phyloP scores from a whole-genome alignment of 2,888 invertebrate species.

The Ennomos erosarius region DNA sequence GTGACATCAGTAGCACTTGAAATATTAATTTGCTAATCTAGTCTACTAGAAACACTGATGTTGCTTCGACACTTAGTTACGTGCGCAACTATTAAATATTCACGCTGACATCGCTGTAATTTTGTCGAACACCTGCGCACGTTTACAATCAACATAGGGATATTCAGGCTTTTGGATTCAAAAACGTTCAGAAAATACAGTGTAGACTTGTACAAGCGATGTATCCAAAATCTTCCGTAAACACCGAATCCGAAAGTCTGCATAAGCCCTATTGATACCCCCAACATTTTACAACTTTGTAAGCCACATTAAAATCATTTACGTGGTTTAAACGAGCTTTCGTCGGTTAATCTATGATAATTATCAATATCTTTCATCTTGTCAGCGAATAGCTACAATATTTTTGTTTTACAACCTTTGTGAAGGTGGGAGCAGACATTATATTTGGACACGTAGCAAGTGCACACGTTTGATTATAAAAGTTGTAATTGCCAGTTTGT shows the following conservation, averaged over 20 bases:
- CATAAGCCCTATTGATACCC: conserved; percentile 36
- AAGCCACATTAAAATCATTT: conserved; percentile 57
- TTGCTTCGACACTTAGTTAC: conserved; percentile 21
- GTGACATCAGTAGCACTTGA: conserved; percentile 43
- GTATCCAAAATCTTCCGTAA: no score
- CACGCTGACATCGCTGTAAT: conserved; percentile 15
- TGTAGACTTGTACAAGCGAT: no score
- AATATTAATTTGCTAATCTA: conserved; percentile 6
- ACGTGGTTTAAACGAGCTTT: conserved; percentile 67
- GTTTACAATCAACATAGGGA: conserved; percentile 32
- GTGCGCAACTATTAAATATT: conserved; percentile 17
- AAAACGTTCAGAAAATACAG: no score
- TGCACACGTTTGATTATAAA: conserved; percentile 61
- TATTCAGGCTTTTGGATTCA: no score
- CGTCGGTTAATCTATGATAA: conserved; percentile 60
- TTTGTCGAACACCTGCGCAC: conserved; percentile 16
- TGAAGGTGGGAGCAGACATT: conserved; percentile 65
- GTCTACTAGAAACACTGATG: conserved; percentile 43
- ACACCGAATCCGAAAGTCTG: no score
- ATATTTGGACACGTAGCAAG: conserved; percentile 68
- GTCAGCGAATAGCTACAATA: conserved; percentile 50
- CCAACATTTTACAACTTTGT: conserved; percentile 52
- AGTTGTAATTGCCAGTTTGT: conserved; percentile 8
- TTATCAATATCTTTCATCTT: conserved; percentile 59
- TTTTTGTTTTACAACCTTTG: conserved; percentile 47